Conservation (phyloP, 2,113 vertebrate species). For the Turnix velox region DNA sequence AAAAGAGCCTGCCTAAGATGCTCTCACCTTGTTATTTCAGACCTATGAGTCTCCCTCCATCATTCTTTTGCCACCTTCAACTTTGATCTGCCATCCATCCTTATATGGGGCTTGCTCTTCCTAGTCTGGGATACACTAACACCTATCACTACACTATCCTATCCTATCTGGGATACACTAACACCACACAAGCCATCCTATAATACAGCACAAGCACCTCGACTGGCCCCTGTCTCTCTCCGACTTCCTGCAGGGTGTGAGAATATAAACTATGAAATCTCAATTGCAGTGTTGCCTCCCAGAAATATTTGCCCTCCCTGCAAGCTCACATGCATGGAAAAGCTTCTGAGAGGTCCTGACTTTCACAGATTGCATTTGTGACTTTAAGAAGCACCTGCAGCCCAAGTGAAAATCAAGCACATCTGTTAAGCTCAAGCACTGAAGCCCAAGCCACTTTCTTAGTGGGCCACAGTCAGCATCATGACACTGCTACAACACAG, state of each 20-base stretch:
- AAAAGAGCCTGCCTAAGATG: not conserved
- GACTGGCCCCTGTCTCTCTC: not conserved
- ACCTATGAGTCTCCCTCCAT: not conserved
- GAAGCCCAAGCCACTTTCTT: not conserved
- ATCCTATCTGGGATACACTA: not conserved
- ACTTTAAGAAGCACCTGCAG: not conserved
- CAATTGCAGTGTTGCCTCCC: not conserved
- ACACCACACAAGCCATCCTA: not conserved
- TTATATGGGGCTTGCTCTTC: not conserved
- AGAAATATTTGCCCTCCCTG: not conserved
- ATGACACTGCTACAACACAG: not conserved
- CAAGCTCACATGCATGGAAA: not conserved
- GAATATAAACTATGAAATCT: not conserved
- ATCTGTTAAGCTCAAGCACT: rapidly evolving
- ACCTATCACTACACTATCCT: too few relatives aligned
- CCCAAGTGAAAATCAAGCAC: not conserved
- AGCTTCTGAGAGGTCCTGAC: not conserved
- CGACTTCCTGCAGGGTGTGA: not conserved
- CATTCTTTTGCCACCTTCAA: not conserved
- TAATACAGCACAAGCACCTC: not conserved
- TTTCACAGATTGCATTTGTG: not conserved
- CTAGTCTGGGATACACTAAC: too few relatives aligned
- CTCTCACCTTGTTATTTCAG: not conserved
- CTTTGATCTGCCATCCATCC: not conserved
- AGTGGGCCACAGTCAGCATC: not conserved